Evolutionary conservation across 2,888 invertebrate genomes (phyloP), one percentile per base, ranked within the genome.

Genomic region (Watsonalla binaria): DNA sequence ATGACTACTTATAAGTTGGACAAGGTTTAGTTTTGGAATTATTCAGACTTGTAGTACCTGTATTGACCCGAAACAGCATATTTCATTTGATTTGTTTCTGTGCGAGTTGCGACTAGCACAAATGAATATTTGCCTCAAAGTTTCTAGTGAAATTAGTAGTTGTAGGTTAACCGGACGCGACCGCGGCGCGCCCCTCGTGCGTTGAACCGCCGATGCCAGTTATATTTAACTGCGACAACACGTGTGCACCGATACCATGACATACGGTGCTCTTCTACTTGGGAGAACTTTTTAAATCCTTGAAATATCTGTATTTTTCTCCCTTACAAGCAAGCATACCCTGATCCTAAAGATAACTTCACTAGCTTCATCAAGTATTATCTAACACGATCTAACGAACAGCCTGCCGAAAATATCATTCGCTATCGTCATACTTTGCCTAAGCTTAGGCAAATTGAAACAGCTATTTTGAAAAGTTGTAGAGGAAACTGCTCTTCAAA

Each of bases 141-240:
- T 5, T 42, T 0, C 42, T 42, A 11, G 9, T 42, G 42, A 42
- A 42, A 42, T 42, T 70, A 72, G 68, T 74, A 77, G 78, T 80
- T 77, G 80, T 84, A 76, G 82, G 84, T 84, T 86, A 84, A 75
- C 80, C 82, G 82, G 80, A 78, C 83, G 80, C 75, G 65, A 54
- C 71, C 83, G 80, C 75, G 65, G 55, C 71, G 72, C 71, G 72
- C 78, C 78, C 83, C 76, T 80, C 81, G 89, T 79, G 80, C 88
- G 82, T 88, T 88, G 89, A 89, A 89, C 90, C 71, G 79, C 73
- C 74, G 75, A 42, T 42, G 42, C 42, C 42, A 42, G 84, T 86
- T 90, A 90, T 89, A 90, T 90, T 87, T 90, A 90, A 88, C 90
- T 82, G 69, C 81, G 75, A 76, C 84, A 82, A 82, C 89, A 88